Evolutionary conservation across 2,888 invertebrate genomes (phyloP), one percentile per base, ranked within the genome.

Genomic region (Cataglyphis altisquamis): DNA sequence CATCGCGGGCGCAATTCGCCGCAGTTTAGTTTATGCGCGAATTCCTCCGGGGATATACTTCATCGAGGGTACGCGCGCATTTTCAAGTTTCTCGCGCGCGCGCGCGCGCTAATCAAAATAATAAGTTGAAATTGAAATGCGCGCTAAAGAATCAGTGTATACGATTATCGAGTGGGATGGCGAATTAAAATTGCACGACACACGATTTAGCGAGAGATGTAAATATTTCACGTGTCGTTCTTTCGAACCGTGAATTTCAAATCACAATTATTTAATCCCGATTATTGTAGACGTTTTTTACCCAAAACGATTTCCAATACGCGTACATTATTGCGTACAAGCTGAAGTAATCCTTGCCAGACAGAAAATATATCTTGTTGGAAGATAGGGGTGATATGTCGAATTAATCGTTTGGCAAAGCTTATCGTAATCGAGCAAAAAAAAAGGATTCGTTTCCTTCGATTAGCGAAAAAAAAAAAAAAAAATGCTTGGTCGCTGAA

Each of bases 321-420:
- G 12, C 66, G 8, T 52, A n/a, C n/a, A 77, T 55, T 55, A 77
- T 55, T 77, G 84, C 60, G 72, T 60, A 45, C 45, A 74, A 80
- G 83, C 25, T 29, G 77, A 86, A 91, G 90, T 88, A 91, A 92
- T 91, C 91, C 91, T 90, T 90, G 90, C 80, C 90, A 88, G 89
- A 88, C 91, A 91, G 92, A 91, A 92, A 92, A 89, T 89, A n/a
- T n/a, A 88, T 87, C 83, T 87, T 88, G 90, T 89, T 89, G 89
- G n/a, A 85, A 84, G 85, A 75, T 75, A 81, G 88, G 86, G 87
- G 85, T 86, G 85, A 85, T 86, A 91, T 90, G 90, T 77, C 77
- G 90, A 88, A 89, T 62, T 87, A 85, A 89, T 90, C 88, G 88
- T 90, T 91, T 88, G 92, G 91, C 87, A 87, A 89, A 77, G 86